phyloP scores from a whole-genome alignment of 2,113 vertebrate species.

The Sebastes schlegelii region DNA sequence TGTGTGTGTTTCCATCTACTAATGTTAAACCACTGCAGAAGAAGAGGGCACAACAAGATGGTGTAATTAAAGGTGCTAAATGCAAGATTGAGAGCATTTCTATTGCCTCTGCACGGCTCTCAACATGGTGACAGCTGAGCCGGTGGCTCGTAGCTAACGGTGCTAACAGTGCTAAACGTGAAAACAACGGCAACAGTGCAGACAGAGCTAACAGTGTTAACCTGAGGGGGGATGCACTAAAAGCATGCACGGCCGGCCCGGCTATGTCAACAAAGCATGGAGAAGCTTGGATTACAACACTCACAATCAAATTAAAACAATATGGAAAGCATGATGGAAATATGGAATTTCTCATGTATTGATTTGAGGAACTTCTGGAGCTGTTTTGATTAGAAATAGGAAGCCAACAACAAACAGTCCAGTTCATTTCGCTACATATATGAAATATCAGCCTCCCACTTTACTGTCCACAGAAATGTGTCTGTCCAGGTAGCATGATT shows the following conservation, averaged over 20 bases:
- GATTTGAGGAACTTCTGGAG: background rate
- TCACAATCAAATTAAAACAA: background rate
- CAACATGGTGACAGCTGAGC: no score
- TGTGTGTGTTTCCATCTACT: background rate
- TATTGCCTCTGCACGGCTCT: no score
- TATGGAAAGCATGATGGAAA: background rate
- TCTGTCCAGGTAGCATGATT: background rate
- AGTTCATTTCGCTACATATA: background rate
- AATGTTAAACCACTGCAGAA: background rate
- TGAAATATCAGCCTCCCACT: background rate
- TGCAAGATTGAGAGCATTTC: no score
- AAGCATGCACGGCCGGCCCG: no score
- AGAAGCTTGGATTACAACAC: no score
- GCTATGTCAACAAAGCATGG: no score
- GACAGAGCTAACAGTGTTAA: no score
- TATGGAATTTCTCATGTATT: background rate
- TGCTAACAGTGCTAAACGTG: no score
- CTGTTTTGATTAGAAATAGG: background rate
- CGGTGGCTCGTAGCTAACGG: no score
- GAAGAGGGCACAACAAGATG: background rate
- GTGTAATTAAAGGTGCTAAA: no score
- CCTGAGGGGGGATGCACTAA: no score
- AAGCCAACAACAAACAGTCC: background rate
- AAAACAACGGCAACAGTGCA: no score
- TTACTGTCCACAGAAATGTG: background rate